phyloP scores from a whole-genome alignment of 2,888 invertebrate species.

The Ypsolopha sequella region DNA sequence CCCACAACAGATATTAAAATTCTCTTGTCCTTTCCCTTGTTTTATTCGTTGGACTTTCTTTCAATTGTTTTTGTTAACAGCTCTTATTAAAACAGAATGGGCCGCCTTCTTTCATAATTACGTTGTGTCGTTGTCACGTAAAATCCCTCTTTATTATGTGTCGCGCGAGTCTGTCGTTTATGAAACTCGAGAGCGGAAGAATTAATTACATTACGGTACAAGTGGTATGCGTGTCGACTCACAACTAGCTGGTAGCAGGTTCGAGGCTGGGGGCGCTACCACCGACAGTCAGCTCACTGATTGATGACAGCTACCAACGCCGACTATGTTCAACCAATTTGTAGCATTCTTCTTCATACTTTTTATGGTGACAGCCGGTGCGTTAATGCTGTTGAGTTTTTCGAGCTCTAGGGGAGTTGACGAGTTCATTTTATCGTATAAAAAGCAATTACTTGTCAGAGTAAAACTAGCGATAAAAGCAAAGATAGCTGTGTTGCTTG shows the following conservation, averaged over 20 bases:
- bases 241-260: slow-evolving; percentile 7
- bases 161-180: slow-evolving; percentile 15
- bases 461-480: neutral
- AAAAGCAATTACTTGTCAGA: neutral
- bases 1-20: no score
- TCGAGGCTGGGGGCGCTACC: neutral
- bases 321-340: slow-evolving; percentile 2
- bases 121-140: slow-evolving; percentile 15
- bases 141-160: slow-evolving; percentile 16
- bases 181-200: slow-evolving; percentile 18
- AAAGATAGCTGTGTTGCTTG: neutral
- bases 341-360: neutral
- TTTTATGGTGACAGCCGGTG: neutral
- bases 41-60: neutral
- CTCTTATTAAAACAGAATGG: slow-evolving; percentile 1
- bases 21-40: neutral
- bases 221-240: slow-evolving; percentile 15
- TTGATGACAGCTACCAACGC: slow-evolving; percentile 4
- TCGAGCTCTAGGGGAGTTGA: neutral
- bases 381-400: neutral
- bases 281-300: slow-evolving; percentile 2
- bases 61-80: slow-evolving; percentile 4
- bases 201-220: slow-evolving; percentile 19
- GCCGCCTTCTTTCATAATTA: slow-evolving; percentile 11
- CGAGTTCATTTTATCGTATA: neutral